Evolutionary conservation across 2,797 vertebrate species (phyloP).

Genomic region (Pipistrellus nathusii): DNA sequence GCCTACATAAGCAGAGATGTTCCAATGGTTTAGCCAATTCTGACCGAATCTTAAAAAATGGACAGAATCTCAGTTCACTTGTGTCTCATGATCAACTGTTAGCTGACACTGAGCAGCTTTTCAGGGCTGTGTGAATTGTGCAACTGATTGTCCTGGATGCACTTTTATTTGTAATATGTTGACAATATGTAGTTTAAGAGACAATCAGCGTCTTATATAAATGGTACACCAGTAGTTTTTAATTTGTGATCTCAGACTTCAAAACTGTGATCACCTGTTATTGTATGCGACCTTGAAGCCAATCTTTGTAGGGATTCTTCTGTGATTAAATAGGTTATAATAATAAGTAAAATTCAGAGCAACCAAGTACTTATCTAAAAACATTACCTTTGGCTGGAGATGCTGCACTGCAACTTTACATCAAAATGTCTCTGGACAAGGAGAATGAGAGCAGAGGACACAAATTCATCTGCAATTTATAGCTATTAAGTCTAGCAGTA

Average conservation of each 20-base stretch:
- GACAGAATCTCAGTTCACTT: slow-evolving; percentile 91
- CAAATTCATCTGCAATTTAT: slow-evolving; percentile 82
- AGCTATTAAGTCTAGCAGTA: slow-evolving; percentile 81
- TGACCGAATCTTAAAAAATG: slow-evolving; percentile 90
- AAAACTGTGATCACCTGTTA: slow-evolving; percentile 99
- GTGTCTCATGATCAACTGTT: slow-evolving; percentile 89
- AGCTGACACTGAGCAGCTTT: slow-evolving; percentile 91
- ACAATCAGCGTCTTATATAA: slow-evolving; percentile 99
- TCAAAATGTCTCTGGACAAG: slow-evolving; percentile 89
- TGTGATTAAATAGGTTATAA: slow-evolving; percentile 97
- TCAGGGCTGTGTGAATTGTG: slow-evolving; percentile 94
- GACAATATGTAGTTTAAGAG: slow-evolving; percentile 99
- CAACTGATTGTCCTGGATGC: slow-evolving; percentile 97
- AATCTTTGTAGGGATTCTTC: slow-evolving; percentile 92
- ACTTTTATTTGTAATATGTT: slow-evolving; percentile 99
- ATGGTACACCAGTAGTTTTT: slow-evolving; percentile 99
- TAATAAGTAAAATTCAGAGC: slow-evolving; percentile 91
- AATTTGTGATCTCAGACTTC: slow-evolving; percentile 99
- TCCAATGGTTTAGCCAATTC: slow-evolving; percentile 87
- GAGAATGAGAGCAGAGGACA: slow-evolving; percentile 83
- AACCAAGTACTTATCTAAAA: slow-evolving; percentile 86
- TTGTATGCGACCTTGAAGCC: slow-evolving; percentile 97
- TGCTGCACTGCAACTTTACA: slow-evolving; percentile 89
- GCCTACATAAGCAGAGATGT: slow-evolving; percentile 83
- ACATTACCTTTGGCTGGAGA: slow-evolving; percentile 85